These are phyloP conservation scores for Macquaria ambigua DNA, from an alignment of 2,113 vertebrate species.

Conservation along the genomic window DNA sequence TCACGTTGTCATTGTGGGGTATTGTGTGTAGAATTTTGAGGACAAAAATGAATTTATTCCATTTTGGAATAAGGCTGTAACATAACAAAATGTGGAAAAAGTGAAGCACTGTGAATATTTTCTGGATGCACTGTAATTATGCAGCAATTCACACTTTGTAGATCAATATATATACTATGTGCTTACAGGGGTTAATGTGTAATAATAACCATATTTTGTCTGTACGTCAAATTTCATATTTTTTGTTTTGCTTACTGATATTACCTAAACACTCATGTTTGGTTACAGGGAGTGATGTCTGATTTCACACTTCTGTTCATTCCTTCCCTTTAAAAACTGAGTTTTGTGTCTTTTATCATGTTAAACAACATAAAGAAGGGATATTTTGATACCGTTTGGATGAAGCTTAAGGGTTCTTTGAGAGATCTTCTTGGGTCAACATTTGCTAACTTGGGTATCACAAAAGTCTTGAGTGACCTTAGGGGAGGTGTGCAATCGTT, in stretches of 20 bases:
- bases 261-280: constrained; percentile 24
- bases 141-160: constrained; percentile 25
- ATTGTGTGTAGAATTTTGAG: no score
- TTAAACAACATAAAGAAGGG: constrained; percentile 34
- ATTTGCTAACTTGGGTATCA: constrained; percentile 40
- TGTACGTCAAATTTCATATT: constrained; percentile 22
- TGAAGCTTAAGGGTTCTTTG: constrained; percentile 41
- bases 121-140: no score
- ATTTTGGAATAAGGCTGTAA: no score
- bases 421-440: constrained; percentile 17
- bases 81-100: no score
- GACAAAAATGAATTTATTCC: no score
- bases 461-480: constrained; percentile 59
- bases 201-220: constrained; percentile 19
- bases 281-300: constrained; percentile 22
- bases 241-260: constrained; percentile 26
- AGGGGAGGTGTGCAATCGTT: constrained; percentile 70
- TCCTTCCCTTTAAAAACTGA: constrained; percentile 25
- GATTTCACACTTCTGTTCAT: constrained; percentile 38
- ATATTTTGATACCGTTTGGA: constrained; percentile 42
- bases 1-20: no score
- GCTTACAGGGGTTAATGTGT: not conserved
- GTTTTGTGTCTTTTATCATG: constrained; percentile 27
- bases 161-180: not conserved
- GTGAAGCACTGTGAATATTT: no score